Percentiles rank a stretch among this genome's conserved stretches.
These are phyloP conservation scores for Epizoanthus stellaris DNA, from an alignment of 92 coral and sea anemone species.

Conservation along the genomic window DNA sequence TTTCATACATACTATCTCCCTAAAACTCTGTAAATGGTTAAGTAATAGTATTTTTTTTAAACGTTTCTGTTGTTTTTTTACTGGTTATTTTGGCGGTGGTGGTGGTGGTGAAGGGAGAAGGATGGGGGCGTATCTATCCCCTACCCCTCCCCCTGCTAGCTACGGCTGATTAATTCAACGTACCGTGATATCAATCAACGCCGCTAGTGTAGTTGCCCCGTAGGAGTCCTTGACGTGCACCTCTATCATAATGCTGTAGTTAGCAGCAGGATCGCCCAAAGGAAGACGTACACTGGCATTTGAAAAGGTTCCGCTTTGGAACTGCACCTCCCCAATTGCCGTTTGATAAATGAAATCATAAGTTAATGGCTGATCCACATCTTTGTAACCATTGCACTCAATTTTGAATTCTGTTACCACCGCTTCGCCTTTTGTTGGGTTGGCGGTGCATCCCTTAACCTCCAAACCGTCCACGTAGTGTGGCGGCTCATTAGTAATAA, in stretches of 20 bases:
- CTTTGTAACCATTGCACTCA: conserved; percentile 49
- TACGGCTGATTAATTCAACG: neutral
- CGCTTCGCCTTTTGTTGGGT: conserved; percentile 65
- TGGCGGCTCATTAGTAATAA: conserved; percentile 73
- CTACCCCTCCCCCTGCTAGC: too few relatives aligned
- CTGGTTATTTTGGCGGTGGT: too few relatives aligned
- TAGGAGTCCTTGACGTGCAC: conserved; percentile 67
- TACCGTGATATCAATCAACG: conserved; percentile 50
- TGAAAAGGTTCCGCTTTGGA: conserved; percentile 42
- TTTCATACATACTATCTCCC: too few relatives aligned
- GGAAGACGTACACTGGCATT: conserved; percentile 58
- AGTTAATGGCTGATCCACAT: conserved; percentile 51
- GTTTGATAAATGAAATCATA: conserved; percentile 61
- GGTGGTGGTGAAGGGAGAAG: too few relatives aligned
- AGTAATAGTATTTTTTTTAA: too few relatives aligned
- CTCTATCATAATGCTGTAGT: conserved; percentile 46
- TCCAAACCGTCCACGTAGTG: neutral
- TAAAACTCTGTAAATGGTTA: too few relatives aligned
- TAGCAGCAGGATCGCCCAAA: conserved; percentile 56
- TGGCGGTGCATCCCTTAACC: conserved; percentile 50
- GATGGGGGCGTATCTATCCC: too few relatives aligned
- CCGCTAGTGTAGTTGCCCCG: conserved; percentile 53
- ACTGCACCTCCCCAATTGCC: conserved; percentile 67
- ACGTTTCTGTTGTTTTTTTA: too few relatives aligned
- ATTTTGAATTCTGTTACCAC: conserved; percentile 62